Evolutionary conservation across 2,113 vertebrate genomes (phyloP).

Genomic region (Taxidea taxus): DNA sequence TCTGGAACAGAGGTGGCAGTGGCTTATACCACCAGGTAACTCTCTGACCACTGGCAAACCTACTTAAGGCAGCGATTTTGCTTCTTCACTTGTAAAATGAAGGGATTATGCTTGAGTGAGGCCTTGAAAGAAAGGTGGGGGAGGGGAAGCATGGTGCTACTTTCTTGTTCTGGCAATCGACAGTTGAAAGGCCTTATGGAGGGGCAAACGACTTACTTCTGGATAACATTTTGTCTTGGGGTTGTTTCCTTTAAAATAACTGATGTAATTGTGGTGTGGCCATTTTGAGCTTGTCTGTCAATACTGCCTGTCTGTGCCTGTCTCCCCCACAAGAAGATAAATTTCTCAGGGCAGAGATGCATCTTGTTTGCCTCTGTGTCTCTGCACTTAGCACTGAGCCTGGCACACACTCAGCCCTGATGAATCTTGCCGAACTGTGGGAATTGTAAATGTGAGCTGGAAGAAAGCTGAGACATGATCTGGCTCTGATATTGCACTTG

Average conservation of each 20-base stretch:
- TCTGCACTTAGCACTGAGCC: not conserved
- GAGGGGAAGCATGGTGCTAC: not conserved
- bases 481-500: not conserved
- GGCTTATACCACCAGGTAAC: not conserved
- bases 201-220: not conserved
- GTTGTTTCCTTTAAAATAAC: not conserved
- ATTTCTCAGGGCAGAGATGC: slow-evolving; percentile 7
- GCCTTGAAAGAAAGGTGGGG: not conserved
- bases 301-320: not conserved
- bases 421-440: not conserved
- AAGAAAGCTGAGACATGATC: not conserved
- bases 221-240: not conserved
- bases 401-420: not conserved
- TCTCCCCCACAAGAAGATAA: not conserved
- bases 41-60: not conserved
- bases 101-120: not conserved
- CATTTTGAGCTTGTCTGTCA: not conserved
- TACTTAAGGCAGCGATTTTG: not conserved
- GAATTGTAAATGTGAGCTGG: slow-evolving; percentile 22
- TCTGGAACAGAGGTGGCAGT: not conserved
- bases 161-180: not conserved
- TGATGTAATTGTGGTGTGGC: not conserved
- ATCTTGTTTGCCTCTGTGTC: not conserved
- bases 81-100: not conserved
- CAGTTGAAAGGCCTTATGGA: not conserved